A percentile compares a stretch with the other conserved stretches of the same genome.
Evolutionary conservation across 2,113 vertebrate species (phyloP).

Genomic region (Mola mola): DNA sequence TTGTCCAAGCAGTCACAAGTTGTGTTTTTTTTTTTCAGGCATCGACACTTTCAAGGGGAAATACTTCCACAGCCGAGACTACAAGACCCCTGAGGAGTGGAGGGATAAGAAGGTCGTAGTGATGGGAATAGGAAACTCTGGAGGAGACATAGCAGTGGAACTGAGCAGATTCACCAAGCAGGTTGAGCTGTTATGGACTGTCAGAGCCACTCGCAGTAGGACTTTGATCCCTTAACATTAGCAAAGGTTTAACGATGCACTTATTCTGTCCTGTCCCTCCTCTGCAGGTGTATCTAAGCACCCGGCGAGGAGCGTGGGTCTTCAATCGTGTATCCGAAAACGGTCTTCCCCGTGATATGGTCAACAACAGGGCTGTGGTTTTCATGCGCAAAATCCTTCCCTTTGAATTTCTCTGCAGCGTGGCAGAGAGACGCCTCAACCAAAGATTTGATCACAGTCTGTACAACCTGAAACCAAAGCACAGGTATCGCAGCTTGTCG

Average conservation of each 20-base stretch:
- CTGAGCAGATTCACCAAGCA: constrained; percentile 89
- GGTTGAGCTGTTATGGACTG: constrained; percentile 72
- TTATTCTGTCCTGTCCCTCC: not conserved
- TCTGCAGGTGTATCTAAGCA: constrained; percentile 91
- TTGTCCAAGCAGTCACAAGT: not conserved
- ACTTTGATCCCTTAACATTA: not conserved
- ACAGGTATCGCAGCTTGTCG: not conserved
- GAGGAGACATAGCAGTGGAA: constrained; percentile 92
- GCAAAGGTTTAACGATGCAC: not conserved
- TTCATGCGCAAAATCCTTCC: constrained; percentile 74
- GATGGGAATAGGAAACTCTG: constrained; percentile 93
- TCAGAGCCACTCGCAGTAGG: not conserved
- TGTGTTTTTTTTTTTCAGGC: constrained; percentile 73
- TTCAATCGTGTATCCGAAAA: constrained; percentile 84
- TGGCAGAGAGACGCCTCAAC: constrained; percentile 49
- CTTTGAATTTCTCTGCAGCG: constrained; percentile 15
- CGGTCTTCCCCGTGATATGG: constrained; percentile 85
- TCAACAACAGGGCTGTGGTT: constrained; percentile 59
- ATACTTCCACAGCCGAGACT: constrained; percentile 92
- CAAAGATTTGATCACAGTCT: constrained; percentile 40
- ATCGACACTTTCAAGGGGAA: constrained; percentile 88
- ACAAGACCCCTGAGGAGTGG: constrained; percentile 85
- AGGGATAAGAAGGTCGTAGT: constrained; percentile 85
- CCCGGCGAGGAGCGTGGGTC: constrained; percentile 89
- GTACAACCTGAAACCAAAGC: constrained; percentile 4